phyloP scores from a whole-genome alignment of 2,113 vertebrate species.

The Anser brachyrhynchus region DNA sequence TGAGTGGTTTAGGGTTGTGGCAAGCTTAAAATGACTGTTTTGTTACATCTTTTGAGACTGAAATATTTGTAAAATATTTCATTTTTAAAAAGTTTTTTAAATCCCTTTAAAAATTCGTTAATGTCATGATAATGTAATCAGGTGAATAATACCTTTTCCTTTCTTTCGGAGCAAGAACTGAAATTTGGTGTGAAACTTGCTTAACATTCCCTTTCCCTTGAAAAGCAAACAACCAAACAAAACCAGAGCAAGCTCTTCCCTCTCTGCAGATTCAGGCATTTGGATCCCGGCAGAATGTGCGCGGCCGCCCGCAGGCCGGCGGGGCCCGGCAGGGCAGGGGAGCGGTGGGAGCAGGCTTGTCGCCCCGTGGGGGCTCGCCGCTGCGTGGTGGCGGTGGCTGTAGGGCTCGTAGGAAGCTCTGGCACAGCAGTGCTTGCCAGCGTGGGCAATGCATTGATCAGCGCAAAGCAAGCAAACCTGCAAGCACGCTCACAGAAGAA shows the following conservation, averaged over 20 bases:
- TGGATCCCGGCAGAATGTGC: neutral
- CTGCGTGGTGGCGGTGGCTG: neutral
- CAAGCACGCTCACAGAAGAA: neutral
- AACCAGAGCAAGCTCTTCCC: no score
- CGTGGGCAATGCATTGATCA: neutral
- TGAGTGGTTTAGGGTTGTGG: neutral
- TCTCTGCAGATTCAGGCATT: no score
- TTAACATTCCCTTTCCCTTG: neutral
- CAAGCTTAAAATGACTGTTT: neutral
- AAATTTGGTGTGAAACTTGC: neutral
- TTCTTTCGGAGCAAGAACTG: neutral
- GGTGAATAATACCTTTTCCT: neutral
- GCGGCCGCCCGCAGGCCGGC: no score
- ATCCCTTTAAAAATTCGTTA: neutral
- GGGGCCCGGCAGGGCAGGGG: neutral
- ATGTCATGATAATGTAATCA: neutral
- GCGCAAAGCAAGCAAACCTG: neutral
- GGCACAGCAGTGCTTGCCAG: neutral
- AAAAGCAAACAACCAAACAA: no score
- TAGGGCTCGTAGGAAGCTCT: neutral
- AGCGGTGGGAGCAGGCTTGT: neutral
- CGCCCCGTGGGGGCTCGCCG: rapidly evolving
- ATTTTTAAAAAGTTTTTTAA: neutral
- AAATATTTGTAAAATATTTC: neutral
- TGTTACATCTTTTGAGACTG: neutral